phyloP scores from a whole-genome alignment of 2,797 vertebrate species.

The Spizella passerina region DNA sequence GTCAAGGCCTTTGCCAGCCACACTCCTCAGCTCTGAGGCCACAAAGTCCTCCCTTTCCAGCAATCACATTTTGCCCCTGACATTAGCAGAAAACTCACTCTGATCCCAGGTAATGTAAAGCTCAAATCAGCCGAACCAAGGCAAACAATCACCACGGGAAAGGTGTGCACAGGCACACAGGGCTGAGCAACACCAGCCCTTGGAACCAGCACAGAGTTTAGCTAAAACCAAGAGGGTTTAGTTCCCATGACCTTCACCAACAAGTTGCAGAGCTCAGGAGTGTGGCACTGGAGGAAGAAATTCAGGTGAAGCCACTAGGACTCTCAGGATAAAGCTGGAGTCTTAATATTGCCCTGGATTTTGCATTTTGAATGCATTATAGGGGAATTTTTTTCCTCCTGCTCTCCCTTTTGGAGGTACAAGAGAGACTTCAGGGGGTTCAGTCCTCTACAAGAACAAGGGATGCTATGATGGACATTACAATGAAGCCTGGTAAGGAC shows the following conservation, averaged over 20 bases:
- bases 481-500: not conserved
- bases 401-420: not conserved
- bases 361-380: fast-evolving
- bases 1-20: not conserved
- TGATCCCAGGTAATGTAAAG: constrained; percentile 68
- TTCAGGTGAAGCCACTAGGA: not conserved
- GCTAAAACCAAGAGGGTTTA: not conserved
- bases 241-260: constrained; percentile 28
- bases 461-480: not conserved
- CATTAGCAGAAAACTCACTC: constrained; percentile 15
- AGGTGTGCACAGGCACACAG: constrained; percentile 42
- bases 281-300: fast-evolving
- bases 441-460: not conserved
- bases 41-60: not conserved
- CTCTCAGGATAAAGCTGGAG: not conserved
- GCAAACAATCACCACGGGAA: constrained; percentile 39
- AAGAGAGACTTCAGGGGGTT: not conserved
- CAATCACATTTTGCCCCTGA: not conserved
- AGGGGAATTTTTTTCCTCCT: not conserved
- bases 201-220: not conserved
- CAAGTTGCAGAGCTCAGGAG: not conserved
- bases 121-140: constrained; percentile 4
- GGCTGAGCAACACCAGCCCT: not conserved
- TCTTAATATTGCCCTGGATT: not conserved
- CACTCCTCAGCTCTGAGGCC: not conserved